These are phyloP conservation scores for Elysia crispata DNA, from an alignment of 2,888 invertebrate genomes.

Conservation along the genomic window DNA sequence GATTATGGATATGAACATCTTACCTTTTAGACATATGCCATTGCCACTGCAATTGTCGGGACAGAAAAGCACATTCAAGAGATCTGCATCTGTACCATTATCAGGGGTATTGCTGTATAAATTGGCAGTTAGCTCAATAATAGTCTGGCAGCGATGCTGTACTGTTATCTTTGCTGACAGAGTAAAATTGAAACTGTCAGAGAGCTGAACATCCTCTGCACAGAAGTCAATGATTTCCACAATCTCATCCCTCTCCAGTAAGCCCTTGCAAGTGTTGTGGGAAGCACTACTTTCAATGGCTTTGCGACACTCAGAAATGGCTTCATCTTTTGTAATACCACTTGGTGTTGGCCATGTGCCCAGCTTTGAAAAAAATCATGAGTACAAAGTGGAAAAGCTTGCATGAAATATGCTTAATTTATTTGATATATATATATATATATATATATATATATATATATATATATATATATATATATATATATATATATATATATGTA, in stretches of 20 bases:
- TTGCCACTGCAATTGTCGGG: constrained; percentile 59
- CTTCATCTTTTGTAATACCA: constrained; percentile 57
- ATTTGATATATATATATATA: neutral
- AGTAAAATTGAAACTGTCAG: constrained; percentile 51
- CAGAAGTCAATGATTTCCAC: constrained; percentile 59
- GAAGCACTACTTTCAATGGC: constrained; percentile 50
- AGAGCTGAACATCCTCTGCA: constrained; percentile 64
- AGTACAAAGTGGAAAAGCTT: neutral
- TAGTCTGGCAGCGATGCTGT: constrained; percentile 53
- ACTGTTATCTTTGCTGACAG: constrained; percentile 54
- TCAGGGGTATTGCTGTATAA: constrained; percentile 52
- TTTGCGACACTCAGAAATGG: constrained; percentile 51
- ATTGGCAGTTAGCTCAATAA: constrained; percentile 51
- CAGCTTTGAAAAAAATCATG: too few relatives aligned
- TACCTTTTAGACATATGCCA: constrained; percentile 60
- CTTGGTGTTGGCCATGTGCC: constrained; percentile 54
- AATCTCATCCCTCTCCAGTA: constrained; percentile 61
- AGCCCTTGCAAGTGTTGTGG: constrained; percentile 45
- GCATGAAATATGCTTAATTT: neutral
- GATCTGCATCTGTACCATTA: constrained; percentile 50
- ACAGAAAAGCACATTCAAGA: constrained; percentile 57
- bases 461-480: too few relatives aligned
- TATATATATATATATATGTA: too few relatives aligned
- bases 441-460: too few relatives aligned
- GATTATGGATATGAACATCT: neutral